Conservation (phyloP, 2,888 invertebrate genomes). For the Drosophila demipolita region DNA sequence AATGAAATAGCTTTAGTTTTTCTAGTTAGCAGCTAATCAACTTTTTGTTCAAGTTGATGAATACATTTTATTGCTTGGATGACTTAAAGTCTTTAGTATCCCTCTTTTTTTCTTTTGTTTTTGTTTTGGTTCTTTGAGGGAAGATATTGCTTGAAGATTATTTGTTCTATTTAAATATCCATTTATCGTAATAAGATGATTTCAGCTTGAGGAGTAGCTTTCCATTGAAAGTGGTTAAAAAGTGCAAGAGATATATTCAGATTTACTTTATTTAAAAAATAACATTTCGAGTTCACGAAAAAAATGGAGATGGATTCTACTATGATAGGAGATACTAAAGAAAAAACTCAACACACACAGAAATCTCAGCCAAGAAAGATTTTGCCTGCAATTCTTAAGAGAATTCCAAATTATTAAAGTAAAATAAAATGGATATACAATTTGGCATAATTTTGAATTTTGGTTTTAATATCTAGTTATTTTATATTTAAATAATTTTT, state of each 20-base stretch:
- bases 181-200: background rate
- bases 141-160: background rate
- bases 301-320: too few relatives aligned
- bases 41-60: background rate
- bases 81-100: background rate
- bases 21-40: background rate
- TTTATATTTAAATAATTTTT: background rate
- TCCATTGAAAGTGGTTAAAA: too few relatives aligned
- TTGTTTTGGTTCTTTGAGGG: background rate
- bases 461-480: background rate
- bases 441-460: background rate
- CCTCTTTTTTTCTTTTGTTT: background rate
- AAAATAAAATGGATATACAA: background rate
- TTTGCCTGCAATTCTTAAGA: background rate
- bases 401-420: too few relatives aligned
- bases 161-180: too few relatives aligned
- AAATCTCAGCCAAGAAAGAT: background rate
- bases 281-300: too few relatives aligned
- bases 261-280: too few relatives aligned
- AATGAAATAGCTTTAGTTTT: rapidly evolving
- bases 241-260: too few relatives aligned
- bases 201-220: background rate
- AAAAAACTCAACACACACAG: too few relatives aligned
- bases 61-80: background rate
- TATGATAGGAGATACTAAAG: too few relatives aligned